Evolutionary conservation across 2,888 invertebrate species (phyloP), one percentile per base, ranked within the genome.

Genomic region (Agrochola litura): DNA sequence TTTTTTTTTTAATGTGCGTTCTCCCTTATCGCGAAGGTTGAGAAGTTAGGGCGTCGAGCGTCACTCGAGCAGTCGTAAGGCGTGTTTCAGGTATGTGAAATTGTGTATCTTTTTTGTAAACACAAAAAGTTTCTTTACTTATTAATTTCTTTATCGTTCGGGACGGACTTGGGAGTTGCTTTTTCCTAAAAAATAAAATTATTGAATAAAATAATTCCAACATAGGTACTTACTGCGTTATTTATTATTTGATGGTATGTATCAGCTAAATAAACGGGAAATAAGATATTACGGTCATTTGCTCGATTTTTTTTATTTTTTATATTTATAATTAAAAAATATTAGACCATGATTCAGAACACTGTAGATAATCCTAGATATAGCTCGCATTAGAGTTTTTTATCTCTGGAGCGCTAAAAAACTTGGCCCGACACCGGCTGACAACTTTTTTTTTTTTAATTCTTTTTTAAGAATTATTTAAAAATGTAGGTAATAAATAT

Each of bases 11-110:
- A 43, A 37, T 25, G 77, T 73, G 77, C 14, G 46, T 54, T 85
- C 83, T 82, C 86, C 83, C 83, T 85, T 73, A 41, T 19, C 73
- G 86, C 14, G 71, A 41, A 77, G 83, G 82, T 83, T 60, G 82
- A 85, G 86, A 82, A n/a, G 5, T 52, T 60, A 41, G 63, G 12
- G 37, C 12, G 72, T 19, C 41, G 25, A 30, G 37, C 37, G 30
- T n/a, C 30, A 71, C 52, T 81, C 41, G 70, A 73, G 16, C 22
- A 25, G 70, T 60, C 22, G 56, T 25, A n/a, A n/a, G 43, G 54
- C 16, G n/a, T 22, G 46, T 37, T 60, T 43, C 49, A 67, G 64
- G 82, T 85, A 65, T 43, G 75, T 37, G 37, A 5, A 37, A 37
- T 37, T 37, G 37, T 85, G 49, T 64, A 25, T 43, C 10, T 56